A percentile compares a stretch with the other conserved stretches of the same genome.
Evolutionary conservation across 2,888 invertebrate genomes (phyloP).

Genomic region (Noctua pronuba): DNA sequence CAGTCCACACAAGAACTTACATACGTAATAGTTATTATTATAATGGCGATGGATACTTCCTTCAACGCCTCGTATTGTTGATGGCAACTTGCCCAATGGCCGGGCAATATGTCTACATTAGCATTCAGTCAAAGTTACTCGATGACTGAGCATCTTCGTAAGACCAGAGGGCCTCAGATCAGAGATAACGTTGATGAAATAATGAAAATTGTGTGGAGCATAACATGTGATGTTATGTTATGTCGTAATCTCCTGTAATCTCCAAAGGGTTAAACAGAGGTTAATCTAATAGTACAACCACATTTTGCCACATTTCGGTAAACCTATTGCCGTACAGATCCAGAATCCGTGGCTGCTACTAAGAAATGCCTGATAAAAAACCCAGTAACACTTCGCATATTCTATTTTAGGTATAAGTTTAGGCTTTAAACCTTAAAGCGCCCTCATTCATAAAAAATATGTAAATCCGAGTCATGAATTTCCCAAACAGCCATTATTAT

Average conservation of each 20-base stretch:
- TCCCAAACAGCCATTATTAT: constrained; percentile 23
- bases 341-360: too few species aligned
- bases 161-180: background rate
- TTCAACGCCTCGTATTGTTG: constrained; percentile 25
- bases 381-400: too few species aligned
- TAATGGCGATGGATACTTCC: constrained; percentile 30
- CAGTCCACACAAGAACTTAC: constrained; percentile 14
- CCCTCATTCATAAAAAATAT: constrained; percentile 12
- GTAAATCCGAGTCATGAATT: constrained; percentile 10
- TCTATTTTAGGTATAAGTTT: background rate
- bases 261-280: too few species aligned
- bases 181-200: background rate
- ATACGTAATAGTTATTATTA: constrained; percentile 47
- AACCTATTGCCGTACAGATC: too few species aligned
- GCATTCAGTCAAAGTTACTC: constrained; percentile 20
- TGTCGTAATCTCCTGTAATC: too few species aligned
- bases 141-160: constrained; percentile 15
- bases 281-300: too few species aligned
- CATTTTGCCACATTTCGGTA: too few species aligned
- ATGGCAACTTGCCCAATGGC: constrained; percentile 55
- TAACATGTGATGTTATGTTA: too few species aligned
- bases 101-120: constrained; percentile 45
- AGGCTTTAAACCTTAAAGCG: background rate
- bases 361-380: too few species aligned
- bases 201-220: too few species aligned